Percentiles rank a stretch among this genome's conserved stretches.
Evolutionary conservation across 1,140 invertebrate species (phyloP).

Genomic region (Trichonephila clavata): DNA sequence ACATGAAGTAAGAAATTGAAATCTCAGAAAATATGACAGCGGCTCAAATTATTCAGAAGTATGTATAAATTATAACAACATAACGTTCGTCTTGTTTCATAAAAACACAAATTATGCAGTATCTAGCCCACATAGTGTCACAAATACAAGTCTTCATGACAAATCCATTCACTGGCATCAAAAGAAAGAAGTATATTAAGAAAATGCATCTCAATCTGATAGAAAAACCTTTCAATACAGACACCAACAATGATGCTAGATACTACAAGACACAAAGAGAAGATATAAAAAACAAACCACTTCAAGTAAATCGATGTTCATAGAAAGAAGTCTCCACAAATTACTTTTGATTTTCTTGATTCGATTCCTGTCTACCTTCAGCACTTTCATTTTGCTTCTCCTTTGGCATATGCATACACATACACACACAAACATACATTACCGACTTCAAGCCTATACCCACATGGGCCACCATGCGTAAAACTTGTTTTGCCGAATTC

Average conservation of each 20-base stretch:
- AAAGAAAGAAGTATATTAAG: not conserved
- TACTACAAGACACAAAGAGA: not conserved
- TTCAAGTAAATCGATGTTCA: not conserved
- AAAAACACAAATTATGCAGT: too few relatives aligned
- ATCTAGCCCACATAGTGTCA: too few relatives aligned
- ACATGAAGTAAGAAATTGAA: too few relatives aligned
- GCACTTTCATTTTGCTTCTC: not conserved
- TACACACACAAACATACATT: not conserved
- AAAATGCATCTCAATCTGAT: not conserved
- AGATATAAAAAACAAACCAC: not conserved
- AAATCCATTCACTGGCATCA: not conserved
- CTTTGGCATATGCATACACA: not conserved
- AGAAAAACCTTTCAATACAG: constrained; percentile 14
- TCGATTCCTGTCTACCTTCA: constrained; percentile 14
- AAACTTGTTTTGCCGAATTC: constrained; percentile 20
- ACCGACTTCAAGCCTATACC: not conserved
- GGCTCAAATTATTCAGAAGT: too few relatives aligned
- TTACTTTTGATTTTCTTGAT: constrained; percentile 27
- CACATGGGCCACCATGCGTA: constrained; percentile 11
- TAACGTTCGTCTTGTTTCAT: too few relatives aligned
- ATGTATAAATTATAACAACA: too few relatives aligned
- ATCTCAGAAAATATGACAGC: too few relatives aligned
- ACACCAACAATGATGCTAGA: not conserved
- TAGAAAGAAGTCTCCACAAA: constrained; percentile 1
- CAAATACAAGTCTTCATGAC: not conserved